phyloP scores from a whole-genome alignment of 2,113 vertebrate species.

The Ptyas mucosa region DNA sequence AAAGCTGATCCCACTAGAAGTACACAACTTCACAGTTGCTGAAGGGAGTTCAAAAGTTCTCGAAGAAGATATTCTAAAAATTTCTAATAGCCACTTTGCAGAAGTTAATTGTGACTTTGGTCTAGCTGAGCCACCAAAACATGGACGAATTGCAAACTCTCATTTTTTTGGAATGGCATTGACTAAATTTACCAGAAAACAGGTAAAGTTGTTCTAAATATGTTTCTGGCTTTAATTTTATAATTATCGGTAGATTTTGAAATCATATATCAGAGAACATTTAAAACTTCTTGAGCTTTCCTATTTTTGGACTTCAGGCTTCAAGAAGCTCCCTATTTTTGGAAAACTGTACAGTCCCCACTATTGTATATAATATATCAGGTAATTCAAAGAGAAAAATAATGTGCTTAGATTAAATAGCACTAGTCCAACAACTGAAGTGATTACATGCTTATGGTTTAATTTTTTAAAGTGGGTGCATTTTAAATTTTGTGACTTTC shows the following conservation, averaged over 20 bases:
- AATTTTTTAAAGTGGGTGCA: background rate
- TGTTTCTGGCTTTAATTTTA: background rate
- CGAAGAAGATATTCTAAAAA: conserved; percentile 73
- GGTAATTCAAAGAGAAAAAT: background rate
- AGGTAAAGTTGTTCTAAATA: conserved; percentile 67
- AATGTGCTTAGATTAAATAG: background rate
- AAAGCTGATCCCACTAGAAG: conserved; percentile 75
- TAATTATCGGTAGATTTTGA: background rate
- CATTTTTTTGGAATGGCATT: conserved; percentile 71
- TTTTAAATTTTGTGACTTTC: conserved; percentile 26
- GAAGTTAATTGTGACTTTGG: conserved; percentile 80
- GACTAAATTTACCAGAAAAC: conserved; percentile 79
- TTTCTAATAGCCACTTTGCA: conserved; percentile 77
- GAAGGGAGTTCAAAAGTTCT: conserved; percentile 81
- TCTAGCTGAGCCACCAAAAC: conserved; percentile 74
- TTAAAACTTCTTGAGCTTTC: background rate
- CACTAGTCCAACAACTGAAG: background rate
- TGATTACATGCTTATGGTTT: background rate
- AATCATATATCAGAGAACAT: background rate
- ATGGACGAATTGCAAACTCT: conserved; percentile 79
- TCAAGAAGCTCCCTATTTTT: background rate
- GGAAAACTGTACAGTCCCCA: background rate
- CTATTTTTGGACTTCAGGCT: background rate
- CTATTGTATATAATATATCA: background rate
- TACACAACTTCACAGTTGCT: conserved; percentile 79